Evolutionary conservation across 2,797 vertebrate species (phyloP), one percentile per base, ranked within the genome.

Genomic region (Fistularia commersonii): DNA sequence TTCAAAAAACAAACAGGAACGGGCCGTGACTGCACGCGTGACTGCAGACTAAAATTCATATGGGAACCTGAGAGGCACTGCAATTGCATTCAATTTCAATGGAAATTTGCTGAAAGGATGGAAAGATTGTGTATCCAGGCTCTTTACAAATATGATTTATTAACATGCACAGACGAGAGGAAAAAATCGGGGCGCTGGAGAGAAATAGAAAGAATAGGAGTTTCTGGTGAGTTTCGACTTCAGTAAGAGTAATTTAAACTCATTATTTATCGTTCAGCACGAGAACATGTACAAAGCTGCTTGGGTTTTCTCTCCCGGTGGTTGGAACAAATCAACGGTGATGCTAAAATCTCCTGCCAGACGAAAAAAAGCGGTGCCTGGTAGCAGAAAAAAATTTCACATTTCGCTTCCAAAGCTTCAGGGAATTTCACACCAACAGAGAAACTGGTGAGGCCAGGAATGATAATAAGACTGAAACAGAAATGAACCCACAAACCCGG

Each of bases 291-390:
- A 55, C 43, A 67, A 49, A 56, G 48, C 50, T 32, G 58, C 51
- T 35, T 3, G 45, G 46, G 62, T 77, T 79, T 76, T 74, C 77
- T 82, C 76, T 79, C 73, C 64, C 49, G 78, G 72, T 76, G 70
- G 75, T 67, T 63, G 71, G 79, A 88, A 84, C 63, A 74, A 83
- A 88, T 74, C 69, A 72, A 75, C 61, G 69, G 51, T 68, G 54
- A 53, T 55, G 42, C 59, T 70, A 74, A 79, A 78, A 61, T 23
- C 41, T 80, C 14, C 37, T 66, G 64, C 65, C 83, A 81, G 82
- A 69, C 45, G 47, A 51, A 46, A 72, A 53, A 64, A 9, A 12
- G 77, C 70, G 60, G 84, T 74, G 58, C 61, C 83, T 80, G 77
- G 77, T 66, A 53, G 34, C 57, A 80, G 68, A 81, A 88, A 80